phyloP scores from a whole-genome alignment of 1,140 invertebrate species.

The Drosophila athabasca region DNA sequence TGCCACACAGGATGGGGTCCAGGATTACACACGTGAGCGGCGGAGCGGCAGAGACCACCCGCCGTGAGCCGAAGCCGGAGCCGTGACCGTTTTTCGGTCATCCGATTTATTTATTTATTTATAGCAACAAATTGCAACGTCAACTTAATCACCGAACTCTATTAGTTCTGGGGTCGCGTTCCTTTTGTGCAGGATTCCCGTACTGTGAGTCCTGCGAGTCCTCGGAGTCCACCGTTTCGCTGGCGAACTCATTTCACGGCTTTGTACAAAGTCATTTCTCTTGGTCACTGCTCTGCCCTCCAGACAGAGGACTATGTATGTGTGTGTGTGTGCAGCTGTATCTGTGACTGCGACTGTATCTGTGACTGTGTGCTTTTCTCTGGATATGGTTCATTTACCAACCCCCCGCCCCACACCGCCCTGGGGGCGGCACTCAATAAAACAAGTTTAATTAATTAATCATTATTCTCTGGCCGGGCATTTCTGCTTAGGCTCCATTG shows the following conservation, averaged over 20 bases:
- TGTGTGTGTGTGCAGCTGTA: conserved; percentile 3
- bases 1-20: conserved; percentile 25
- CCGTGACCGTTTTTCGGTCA: conserved; percentile 50
- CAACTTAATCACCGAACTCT: conserved; percentile 78
- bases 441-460: conserved; percentile 81
- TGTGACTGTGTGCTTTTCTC: too few species aligned
- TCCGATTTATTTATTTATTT: conserved; percentile 80
- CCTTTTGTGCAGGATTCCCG: conserved; percentile 39
- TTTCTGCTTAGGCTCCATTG: conserved; percentile 53
- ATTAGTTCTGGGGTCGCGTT: conserved; percentile 53
- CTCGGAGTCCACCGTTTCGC: not conserved
- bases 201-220: not conserved
- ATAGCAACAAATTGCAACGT: conserved; percentile 80
- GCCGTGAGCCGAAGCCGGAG: not conserved
- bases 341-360: not conserved
- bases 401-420: not conserved
- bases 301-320: not conserved
- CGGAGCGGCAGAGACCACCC: conserved; percentile 19
- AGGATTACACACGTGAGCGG: conserved; percentile 2
- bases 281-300: conserved; percentile 24
- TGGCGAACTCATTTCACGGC: conserved; percentile 61
- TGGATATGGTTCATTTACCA: not conserved
- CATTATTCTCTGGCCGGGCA: conserved; percentile 70
- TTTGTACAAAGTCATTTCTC: conserved; percentile 52
- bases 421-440: conserved; percentile 57